Evolutionary conservation across 2,888 invertebrate species (phyloP).

Genomic region (Megalurothrips usitatus): DNA sequence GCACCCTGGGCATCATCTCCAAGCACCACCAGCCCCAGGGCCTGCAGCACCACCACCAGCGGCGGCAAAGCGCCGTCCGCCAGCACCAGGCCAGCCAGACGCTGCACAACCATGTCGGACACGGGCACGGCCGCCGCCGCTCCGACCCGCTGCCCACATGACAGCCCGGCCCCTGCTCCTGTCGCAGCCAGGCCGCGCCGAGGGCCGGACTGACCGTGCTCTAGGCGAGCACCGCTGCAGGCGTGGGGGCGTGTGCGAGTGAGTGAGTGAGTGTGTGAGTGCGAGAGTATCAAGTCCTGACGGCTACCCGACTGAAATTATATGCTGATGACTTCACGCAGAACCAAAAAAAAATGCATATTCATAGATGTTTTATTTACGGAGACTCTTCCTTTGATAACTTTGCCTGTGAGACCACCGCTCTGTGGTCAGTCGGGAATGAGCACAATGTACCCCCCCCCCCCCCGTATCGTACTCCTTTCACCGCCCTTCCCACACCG

Average conservation of each 20-base stretch:
- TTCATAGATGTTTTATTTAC: no score
- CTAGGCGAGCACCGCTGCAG: background rate
- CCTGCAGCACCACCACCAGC: background rate
- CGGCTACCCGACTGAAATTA: background rate
- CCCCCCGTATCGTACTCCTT: background rate
- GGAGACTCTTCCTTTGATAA: no score
- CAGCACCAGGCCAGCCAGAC: background rate
- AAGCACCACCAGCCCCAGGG: slow-evolving; percentile 18
- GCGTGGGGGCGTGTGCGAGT: background rate
- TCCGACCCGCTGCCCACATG: slow-evolving; percentile 3
- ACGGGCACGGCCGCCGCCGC: background rate
- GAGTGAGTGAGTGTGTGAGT: background rate
- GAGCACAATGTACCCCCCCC: background rate
- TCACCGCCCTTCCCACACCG: no score
- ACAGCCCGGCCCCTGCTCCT: background rate
- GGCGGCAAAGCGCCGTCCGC: background rate
- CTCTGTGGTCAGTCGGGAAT: no score
- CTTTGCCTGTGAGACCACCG: no score
- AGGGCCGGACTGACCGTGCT: background rate
- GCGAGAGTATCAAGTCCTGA: background rate
- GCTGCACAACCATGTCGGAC: background rate
- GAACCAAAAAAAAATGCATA: background rate
- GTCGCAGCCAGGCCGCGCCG: background rate
- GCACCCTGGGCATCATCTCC: slow-evolving; percentile 14
- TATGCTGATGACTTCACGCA: slow-evolving; percentile 3